Evolutionary conservation across 2,113 vertebrate species (phyloP), one percentile per base, ranked within the genome.

Genomic region (Paradisaea rubra): DNA sequence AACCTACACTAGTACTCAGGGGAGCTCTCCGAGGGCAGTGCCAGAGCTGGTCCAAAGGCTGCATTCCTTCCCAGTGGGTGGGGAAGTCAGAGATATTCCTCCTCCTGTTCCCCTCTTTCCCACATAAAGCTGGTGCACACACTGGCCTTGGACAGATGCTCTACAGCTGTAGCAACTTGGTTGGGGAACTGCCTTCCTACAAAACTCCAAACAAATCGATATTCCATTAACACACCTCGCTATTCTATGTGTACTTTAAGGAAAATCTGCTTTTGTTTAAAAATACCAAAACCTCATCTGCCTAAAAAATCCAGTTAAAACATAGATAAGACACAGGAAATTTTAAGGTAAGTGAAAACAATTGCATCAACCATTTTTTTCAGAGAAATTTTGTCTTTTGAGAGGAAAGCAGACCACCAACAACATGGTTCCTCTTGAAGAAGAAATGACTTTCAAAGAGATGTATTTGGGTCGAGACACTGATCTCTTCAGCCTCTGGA

Each of bases 61-160:
- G 45, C 37, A 13, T 0, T 0, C 39, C 57, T 64, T 27, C 35
- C 47, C 63, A 11, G 23, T 3, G 35, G 7, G 3, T 47, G 28
- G 23, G 10, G 24, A 64, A 61, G 69, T 1, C 66, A 61, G 18
- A 24, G 21, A 23, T 35, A 9, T 23, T 42, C 50, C 37, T 17
- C 31, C 14, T 2, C 0, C 37, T 33, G 19, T 3, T 37, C 52
- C 24, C 30, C 6, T 11, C 4, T 33, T 41, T 11, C 41, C 24
- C 4, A 3, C 1, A 0, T 4, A 31, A 47, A 0, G 1, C 41
- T 54, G 31, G 17, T 4, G 60, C 39, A 28, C 33, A 27, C 25
- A 1, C 37, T 72, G 50, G 21, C 61, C 37, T 13, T 23, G 23
- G 33, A 45, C 23, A 91, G 57, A 19, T 25, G 31, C 20, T 53